These are phyloP conservation scores for Anser cygnoides DNA, from an alignment of 2,113 vertebrate species.

Conservation along the genomic window DNA sequence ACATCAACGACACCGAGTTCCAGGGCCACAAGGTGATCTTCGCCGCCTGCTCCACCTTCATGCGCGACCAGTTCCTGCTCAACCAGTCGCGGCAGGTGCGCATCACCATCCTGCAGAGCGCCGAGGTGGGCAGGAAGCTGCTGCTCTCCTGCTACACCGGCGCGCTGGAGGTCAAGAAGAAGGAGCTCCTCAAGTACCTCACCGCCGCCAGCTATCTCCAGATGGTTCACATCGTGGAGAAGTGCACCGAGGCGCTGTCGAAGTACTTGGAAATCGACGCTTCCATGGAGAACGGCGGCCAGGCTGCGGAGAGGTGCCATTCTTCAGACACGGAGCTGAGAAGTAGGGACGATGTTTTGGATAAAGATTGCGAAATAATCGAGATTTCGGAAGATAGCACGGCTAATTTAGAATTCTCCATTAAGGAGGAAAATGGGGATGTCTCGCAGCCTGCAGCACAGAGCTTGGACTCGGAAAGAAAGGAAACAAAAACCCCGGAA, in stretches of 20 bases:
- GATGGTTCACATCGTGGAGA: constrained; percentile 87
- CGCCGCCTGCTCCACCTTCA: constrained; percentile 85
- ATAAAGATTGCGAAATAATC: constrained; percentile 82
- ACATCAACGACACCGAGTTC: constrained; percentile 84
- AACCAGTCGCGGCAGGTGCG: constrained; percentile 81
- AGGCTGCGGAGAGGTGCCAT: constrained; percentile 68
- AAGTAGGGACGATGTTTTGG: constrained; percentile 53
- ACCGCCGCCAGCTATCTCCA: constrained; percentile 85
- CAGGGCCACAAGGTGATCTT: constrained; percentile 86
- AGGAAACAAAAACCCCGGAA: constrained; percentile 71
- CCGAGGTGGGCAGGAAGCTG: constrained; percentile 83
- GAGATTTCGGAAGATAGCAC: constrained; percentile 82
- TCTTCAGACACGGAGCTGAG: constrained; percentile 72
- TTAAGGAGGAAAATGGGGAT: constrained; percentile 76
- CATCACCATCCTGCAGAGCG: constrained; percentile 84
- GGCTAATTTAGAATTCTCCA: constrained; percentile 27
- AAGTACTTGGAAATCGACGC: constrained; percentile 80
- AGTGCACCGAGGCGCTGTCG: constrained; percentile 83
- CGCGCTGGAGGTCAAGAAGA: constrained; percentile 82
- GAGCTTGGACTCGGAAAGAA: constrained; percentile 56
- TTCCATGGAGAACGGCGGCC: constrained; percentile 65
- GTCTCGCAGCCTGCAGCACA: not conserved
- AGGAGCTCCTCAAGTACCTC: constrained; percentile 84
- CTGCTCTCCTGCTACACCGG: constrained; percentile 84
- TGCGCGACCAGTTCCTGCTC: constrained; percentile 85